Evolutionary conservation across 2,888 invertebrate species (phyloP).

Genomic region (Brachypalpus laphriformis): DNA sequence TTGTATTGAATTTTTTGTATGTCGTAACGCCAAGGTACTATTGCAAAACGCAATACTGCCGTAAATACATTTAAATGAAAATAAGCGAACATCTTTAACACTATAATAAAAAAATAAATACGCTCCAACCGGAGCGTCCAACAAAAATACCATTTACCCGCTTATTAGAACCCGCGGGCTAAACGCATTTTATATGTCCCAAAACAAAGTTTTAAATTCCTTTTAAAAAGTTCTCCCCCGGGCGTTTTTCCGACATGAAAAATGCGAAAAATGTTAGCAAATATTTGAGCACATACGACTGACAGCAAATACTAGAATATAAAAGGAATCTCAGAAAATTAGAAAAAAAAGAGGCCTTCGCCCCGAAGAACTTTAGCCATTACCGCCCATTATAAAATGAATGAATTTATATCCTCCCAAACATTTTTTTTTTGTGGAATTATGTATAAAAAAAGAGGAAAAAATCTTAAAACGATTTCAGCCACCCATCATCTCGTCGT

Average conservation of each 20-base stretch:
- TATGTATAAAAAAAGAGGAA: background rate
- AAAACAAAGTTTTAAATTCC: conserved; percentile 49
- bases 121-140: background rate
- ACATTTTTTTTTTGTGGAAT: background rate
- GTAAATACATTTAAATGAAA: background rate
- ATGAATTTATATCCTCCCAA: conserved; percentile 25
- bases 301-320: conserved; percentile 11
- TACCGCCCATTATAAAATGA: conserved; percentile 62
- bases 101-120: background rate
- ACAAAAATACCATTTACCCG: background rate
- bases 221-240: conserved; percentile 29
- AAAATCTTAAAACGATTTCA: conserved; percentile 45
- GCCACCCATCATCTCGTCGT: conserved; percentile 7
- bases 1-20: too few species aligned
- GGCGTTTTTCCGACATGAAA: conserved; percentile 37
- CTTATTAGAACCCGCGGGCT: background rate
- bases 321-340: conserved; percentile 14
- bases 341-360: conserved; percentile 13
- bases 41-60: too few species aligned
- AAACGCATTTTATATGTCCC: conserved; percentile 33
- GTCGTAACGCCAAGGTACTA: too few species aligned
- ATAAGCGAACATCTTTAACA: background rate
- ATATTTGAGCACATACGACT: conserved; percentile 19
- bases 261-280: conserved; percentile 37
- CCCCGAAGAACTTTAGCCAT: conserved; percentile 55